phyloP scores from a whole-genome alignment of 2,888 invertebrate genomes.

The Meloe dianella region DNA sequence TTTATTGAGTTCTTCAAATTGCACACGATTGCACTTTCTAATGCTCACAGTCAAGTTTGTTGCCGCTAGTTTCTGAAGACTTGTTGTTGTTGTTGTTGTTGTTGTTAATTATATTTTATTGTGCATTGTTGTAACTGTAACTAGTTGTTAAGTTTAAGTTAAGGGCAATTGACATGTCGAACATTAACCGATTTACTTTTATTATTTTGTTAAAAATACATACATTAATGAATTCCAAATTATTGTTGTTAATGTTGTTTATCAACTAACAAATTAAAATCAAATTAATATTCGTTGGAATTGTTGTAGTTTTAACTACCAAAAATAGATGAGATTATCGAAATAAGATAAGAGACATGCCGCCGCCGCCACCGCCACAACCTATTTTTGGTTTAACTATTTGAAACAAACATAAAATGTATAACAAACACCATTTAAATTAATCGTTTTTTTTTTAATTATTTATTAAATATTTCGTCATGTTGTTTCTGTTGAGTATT shows the following conservation, averaged over 20 bases:
- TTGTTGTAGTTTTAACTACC: not conserved
- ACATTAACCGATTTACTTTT: not conserved
- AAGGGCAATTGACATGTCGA: not conserved
- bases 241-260: not conserved
- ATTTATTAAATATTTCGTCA: not conserved
- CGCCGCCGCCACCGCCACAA: too few relatives aligned
- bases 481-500: not conserved
- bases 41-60: not conserved
- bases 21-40: constrained; percentile 11
- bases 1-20: constrained; percentile 2
- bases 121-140: constrained; percentile 10
- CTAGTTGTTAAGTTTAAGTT: not conserved
- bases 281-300: not conserved
- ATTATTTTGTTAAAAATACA: not conserved
- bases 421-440: not conserved
- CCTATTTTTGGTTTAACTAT: not conserved
- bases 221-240: not conserved
- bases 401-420: not conserved
- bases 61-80: constrained; percentile 8
- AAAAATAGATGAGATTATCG: not conserved
- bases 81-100: too few relatives aligned
- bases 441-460: not conserved
- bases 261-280: not conserved
- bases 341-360: not conserved
- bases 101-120: constrained; percentile 10